Conservation (phyloP, 1,140 invertebrate species). For the Galleria mellonella region DNA sequence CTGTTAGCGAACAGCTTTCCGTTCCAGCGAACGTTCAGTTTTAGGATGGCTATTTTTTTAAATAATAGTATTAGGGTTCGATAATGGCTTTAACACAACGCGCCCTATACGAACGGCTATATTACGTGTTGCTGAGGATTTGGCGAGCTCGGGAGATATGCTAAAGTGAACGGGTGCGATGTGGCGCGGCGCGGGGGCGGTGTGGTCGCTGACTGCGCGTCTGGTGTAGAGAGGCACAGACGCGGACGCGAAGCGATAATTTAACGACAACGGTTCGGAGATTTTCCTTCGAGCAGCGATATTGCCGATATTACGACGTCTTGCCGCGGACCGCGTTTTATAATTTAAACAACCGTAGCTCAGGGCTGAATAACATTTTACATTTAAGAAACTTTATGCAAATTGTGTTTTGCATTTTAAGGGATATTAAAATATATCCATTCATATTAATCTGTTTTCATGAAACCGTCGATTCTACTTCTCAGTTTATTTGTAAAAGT, state of each 20-base stretch:
- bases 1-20: conserved; percentile 49
- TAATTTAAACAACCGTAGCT: conserved; percentile 33
- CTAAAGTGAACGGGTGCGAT: conserved; percentile 28
- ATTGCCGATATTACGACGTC: conserved; percentile 34
- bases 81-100: conserved; percentile 57
- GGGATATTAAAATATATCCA: conserved; percentile 7
- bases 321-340: conserved; percentile 30
- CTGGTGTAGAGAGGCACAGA: background rate
- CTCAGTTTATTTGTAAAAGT: background rate
- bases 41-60: conserved; percentile 64
- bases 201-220: conserved; percentile 27
- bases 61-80: conserved; percentile 66
- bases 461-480: conserved; percentile 1
- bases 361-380: conserved; percentile 23
- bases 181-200: conserved; percentile 37
- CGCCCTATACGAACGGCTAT: conserved; percentile 34
- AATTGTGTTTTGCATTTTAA: conserved; percentile 31
- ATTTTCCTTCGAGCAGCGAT: conserved; percentile 29
- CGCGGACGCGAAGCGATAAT: conserved; percentile 49
- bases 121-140: conserved; percentile 42
- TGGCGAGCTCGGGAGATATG: conserved; percentile 54
- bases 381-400: conserved; percentile 25
- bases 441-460: conserved; percentile 11
- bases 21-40: conserved; percentile 40
- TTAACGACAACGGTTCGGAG: conserved; percentile 48